Percentiles rank a stretch among this genome's conserved stretches.
These are phyloP conservation scores for Rhabdornis inornatus DNA, from an alignment of 2,113 vertebrate genomes.

Conservation along the genomic window DNA sequence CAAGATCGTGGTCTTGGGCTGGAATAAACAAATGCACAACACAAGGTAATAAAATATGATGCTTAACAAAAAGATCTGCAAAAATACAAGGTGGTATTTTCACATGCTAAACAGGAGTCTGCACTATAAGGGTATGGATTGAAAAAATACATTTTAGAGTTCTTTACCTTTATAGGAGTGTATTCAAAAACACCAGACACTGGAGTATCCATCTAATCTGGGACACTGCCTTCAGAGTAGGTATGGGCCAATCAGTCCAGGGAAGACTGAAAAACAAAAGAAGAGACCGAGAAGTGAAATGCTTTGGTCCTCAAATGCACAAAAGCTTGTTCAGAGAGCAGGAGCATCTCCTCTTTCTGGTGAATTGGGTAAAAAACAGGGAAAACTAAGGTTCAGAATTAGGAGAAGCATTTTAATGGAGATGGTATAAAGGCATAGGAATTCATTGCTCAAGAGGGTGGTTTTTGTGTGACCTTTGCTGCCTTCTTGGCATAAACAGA, in stretches of 20 bases:
- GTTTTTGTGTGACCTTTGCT: neutral
- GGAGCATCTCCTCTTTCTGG: neutral
- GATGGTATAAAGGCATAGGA: fast-evolving
- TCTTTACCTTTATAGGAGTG: neutral
- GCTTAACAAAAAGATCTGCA: neutral
- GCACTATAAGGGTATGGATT: neutral
- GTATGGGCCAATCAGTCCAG: neutral
- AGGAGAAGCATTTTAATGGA: neutral
- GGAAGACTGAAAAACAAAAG: neutral
- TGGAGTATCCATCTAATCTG: neutral
- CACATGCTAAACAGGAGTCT: neutral
- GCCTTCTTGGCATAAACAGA: neutral
- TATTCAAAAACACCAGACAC: neutral
- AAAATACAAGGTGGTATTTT: neutral
- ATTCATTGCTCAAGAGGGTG: neutral
- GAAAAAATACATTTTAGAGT: neutral
- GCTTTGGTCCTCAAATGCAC: neutral
- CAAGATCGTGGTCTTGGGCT: neutral
- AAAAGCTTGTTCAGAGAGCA: neutral
- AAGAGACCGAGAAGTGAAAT: neutral
- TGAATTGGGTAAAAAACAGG: neutral
- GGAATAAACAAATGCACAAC: neutral
- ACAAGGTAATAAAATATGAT: neutral
- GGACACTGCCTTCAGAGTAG: neutral
- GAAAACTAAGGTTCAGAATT: neutral